Conservation (phyloP, 2,113 vertebrate genomes). For the Mixornis gularis region DNA sequence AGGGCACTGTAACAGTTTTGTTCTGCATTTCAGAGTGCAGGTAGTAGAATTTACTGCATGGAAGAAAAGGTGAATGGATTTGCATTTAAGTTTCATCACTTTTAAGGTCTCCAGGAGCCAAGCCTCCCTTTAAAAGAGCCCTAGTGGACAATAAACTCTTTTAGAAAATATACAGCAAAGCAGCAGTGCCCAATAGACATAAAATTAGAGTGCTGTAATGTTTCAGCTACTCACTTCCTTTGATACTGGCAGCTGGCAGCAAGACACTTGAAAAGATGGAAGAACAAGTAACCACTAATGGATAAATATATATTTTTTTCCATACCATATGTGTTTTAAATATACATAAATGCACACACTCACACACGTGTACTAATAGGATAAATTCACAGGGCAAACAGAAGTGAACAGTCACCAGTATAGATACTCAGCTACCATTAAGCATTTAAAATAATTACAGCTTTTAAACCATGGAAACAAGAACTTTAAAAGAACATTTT, state of each 20-base stretch:
- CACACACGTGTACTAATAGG: background rate
- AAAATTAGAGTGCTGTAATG: constrained; percentile 29
- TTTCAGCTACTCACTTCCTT: constrained; percentile 41
- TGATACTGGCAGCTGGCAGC: constrained; percentile 30
- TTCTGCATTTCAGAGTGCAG: background rate
- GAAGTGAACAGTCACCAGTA: background rate
- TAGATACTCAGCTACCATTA: constrained; percentile 6
- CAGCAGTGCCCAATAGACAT: constrained; percentile 3
- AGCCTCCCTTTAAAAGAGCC: constrained; percentile 27
- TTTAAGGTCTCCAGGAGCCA: background rate
- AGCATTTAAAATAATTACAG: constrained; percentile 46
- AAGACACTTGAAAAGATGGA: background rate
- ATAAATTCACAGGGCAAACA: background rate
- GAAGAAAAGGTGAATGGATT: constrained; percentile 39
- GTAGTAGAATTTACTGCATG: background rate
- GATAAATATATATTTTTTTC: constrained; percentile 10
- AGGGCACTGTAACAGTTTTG: background rate
- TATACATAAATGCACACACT: background rate
- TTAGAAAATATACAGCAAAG: constrained; percentile 27
- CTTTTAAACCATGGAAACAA: constrained; percentile 13
- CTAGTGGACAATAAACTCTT: constrained; percentile 38
- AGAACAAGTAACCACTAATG: constrained; percentile 25
- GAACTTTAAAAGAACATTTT: background rate
- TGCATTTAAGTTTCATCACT: constrained; percentile 45
- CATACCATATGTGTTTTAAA: constrained; percentile 14